These are phyloP conservation scores for Heliopora coerulea DNA, from an alignment of 92 coral and sea anemone genomes.

Conservation along the genomic window DNA sequence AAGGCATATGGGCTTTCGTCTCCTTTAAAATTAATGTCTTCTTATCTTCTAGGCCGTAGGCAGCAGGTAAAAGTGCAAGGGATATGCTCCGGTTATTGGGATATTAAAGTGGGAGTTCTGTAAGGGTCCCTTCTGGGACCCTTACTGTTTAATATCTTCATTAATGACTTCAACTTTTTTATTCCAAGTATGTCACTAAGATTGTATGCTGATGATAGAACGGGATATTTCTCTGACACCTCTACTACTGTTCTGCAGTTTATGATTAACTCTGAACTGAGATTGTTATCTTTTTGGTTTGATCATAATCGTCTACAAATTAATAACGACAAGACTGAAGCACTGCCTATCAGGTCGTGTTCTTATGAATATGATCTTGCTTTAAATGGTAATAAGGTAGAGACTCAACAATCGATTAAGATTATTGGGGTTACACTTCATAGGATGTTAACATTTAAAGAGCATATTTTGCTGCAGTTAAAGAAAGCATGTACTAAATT, in stretches of 20 bases:
- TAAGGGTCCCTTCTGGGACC: constrained; percentile 20
- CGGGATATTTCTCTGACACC: constrained; percentile 42
- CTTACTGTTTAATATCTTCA: constrained; percentile 38
- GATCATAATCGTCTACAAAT: constrained; percentile 30
- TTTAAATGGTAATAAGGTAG: too few species aligned
- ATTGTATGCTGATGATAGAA: constrained; percentile 55
- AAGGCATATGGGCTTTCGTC: too few species aligned
- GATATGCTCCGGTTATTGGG: not conserved
- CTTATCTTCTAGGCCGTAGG: too few species aligned
- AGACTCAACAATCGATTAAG: too few species aligned
- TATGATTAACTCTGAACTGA: constrained; percentile 46
- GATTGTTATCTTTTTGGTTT: constrained; percentile 37
- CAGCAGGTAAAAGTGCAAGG: not conserved
- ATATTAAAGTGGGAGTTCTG: not conserved
- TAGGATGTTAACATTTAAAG: too few species aligned
- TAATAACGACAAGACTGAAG: constrained; percentile 18
- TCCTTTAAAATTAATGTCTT: too few species aligned
- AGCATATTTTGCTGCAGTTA: too few species aligned
- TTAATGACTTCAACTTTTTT: constrained; percentile 34
- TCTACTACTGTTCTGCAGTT: constrained; percentile 40
- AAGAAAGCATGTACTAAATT: too few species aligned
- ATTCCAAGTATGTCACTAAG: constrained; percentile 42
- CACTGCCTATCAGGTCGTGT: too few species aligned
- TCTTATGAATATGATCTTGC: too few species aligned
- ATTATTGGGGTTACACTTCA: too few species aligned